Evolutionary conservation across 2,888 invertebrate species (phyloP), one percentile per base, ranked within the genome.

Genomic region (Orthosia gothica): DNA sequence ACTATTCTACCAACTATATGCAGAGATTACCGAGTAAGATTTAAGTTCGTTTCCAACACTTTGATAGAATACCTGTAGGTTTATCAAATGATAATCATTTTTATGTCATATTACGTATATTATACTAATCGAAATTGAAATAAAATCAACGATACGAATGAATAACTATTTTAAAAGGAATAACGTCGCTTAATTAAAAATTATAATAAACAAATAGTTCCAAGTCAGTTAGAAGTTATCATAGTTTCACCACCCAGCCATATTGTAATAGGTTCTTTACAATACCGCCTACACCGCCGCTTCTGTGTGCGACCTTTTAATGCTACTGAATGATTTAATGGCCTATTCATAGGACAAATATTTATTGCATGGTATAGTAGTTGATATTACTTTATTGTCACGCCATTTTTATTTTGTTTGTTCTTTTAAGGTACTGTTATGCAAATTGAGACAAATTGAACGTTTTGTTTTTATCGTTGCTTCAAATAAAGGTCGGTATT

Each of bases 281-380:
- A 82, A 81, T 72, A 76, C 74, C 65, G n/a, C 55, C 72, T 70
- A 55, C 47, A 70, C 59, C 52, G 70, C 54, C 76, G 71, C 40
- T 72, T 64, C 73, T 77, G 74, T 82, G 70, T 78, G 70, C 64
- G 79, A 68, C 68, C 82, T 82, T 78, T 81, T 78, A 82, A 78
- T 81, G 65, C 62, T 71, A n/a, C 74, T 78, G 74, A 78, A 78
- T 81, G 82, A 81, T 81, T 74, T 81, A 81, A 74, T 73, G 62
- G 65, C 58, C n/a, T n/a, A 74, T 81, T 82, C 81, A 82, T 81
- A 71, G 52, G 49, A 69, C 50, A 71, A 70, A 81, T 82, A 67
- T 26, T 26, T 26, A 26, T 26, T 26, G 26, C 26, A 26, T 26
- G 26, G 26, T 26, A 26, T 26, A 26, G 18, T 47, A n/a, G 74